phyloP scores from a whole-genome alignment of 1,140 invertebrate species.

The Hyposmocoma kahamanoa region DNA sequence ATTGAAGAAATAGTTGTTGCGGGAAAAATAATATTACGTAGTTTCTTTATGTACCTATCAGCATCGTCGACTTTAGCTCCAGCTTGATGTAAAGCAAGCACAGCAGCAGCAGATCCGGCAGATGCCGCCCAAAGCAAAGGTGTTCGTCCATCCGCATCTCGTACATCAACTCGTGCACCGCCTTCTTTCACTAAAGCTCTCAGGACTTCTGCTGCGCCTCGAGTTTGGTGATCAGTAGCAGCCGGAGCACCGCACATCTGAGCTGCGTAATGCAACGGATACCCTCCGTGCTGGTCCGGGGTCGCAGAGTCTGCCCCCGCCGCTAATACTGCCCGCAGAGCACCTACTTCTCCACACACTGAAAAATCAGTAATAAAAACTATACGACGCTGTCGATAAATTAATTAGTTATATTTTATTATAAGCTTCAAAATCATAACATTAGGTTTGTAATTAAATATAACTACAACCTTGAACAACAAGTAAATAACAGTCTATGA shows the following conservation, averaged over 20 bases:
- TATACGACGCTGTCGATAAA: too few species aligned
- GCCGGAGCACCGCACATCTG: slow-evolving; percentile 92
- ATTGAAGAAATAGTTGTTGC: too few species aligned
- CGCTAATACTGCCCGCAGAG: slow-evolving; percentile 87
- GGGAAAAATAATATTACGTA: too few species aligned
- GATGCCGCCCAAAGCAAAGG: slow-evolving; percentile 98
- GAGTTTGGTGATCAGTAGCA: slow-evolving; percentile 76
- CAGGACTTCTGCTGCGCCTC: slow-evolving; percentile 83
- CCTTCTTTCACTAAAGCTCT: slow-evolving; percentile 86
- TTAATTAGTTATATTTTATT: too few species aligned
- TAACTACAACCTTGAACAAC: too few species aligned
- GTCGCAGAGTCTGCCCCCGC: slow-evolving; percentile 88
- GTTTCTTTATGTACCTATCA: slow-evolving; percentile 81
- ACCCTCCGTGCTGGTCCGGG: slow-evolving; percentile 94
- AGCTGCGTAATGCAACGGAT: slow-evolving; percentile 96
- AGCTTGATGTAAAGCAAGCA: slow-evolving; percentile 88
- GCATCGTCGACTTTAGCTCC: slow-evolving; percentile 85
- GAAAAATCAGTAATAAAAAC: too few species aligned
- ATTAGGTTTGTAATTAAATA: too few species aligned
- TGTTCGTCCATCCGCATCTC: slow-evolving; percentile 93
- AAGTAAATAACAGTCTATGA: too few species aligned
- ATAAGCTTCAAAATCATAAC: too few species aligned
- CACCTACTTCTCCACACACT: slow-evolving; percentile 94
- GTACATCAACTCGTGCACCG: slow-evolving; percentile 86
- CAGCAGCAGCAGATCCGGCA: slow-evolving; percentile 93